phyloP scores from a whole-genome alignment of 2,888 invertebrate genomes.

The Antheraea assamensis region DNA sequence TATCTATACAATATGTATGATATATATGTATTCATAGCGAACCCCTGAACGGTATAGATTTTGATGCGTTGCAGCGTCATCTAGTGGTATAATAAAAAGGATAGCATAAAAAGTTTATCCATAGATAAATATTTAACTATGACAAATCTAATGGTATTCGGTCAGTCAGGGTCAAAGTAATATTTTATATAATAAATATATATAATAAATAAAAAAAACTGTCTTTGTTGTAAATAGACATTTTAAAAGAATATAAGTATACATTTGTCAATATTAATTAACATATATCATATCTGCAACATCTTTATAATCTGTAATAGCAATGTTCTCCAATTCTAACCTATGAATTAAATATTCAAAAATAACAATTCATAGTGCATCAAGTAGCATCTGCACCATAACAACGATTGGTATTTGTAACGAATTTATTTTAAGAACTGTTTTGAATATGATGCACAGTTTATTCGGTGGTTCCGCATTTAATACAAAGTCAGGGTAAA shows the following conservation, averaged over 20 bases:
- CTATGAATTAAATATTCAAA: neutral
- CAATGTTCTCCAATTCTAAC: neutral
- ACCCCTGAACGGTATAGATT: too few relatives aligned
- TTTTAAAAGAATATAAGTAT: neutral
- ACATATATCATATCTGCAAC: too few relatives aligned
- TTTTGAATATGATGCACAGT: neutral
- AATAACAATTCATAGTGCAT: neutral
- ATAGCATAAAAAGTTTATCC: too few relatives aligned
- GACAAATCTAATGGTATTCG: too few relatives aligned
- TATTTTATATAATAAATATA: too few relatives aligned
- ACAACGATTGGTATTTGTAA: neutral
- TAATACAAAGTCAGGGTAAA: constrained; percentile 3
- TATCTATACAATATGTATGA: too few relatives aligned
- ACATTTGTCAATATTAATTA: neutral
- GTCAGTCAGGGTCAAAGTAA: too few relatives aligned
- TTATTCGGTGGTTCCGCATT: constrained; percentile 2
- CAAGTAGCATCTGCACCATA: neutral
- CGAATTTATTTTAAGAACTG: constrained; percentile 1
- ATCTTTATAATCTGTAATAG: neutral
- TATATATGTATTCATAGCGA: too few relatives aligned
- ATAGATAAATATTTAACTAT: too few relatives aligned
- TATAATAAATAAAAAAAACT: neutral
- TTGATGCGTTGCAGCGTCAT: too few relatives aligned
- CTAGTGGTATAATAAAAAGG: too few relatives aligned
- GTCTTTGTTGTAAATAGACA: neutral